Evolutionary conservation across 2,113 vertebrate species (phyloP).

Genomic region (Varanus salvator): DNA sequence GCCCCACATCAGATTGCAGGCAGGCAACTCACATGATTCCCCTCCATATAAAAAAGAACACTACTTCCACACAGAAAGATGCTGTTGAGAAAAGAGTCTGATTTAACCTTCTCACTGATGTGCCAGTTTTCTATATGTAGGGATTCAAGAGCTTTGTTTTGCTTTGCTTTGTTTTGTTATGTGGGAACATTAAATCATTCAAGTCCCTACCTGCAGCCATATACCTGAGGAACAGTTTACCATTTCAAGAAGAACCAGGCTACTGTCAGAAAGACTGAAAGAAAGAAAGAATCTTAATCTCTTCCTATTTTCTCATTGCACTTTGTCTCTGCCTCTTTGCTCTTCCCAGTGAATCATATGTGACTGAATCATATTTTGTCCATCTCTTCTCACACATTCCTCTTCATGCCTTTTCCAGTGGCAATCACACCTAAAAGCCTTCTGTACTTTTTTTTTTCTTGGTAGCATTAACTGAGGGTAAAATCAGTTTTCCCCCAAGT

Average conservation of each 20-base stretch:
- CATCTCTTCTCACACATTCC: slow-evolving; percentile 40
- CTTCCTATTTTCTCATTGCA: slow-evolving; percentile 56
- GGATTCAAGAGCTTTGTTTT: neutral
- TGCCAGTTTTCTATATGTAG: neutral
- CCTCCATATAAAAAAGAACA: neutral
- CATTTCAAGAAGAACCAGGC: neutral
- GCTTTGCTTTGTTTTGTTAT: neutral
- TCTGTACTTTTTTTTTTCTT: slow-evolving; percentile 7
- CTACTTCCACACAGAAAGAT: neutral
- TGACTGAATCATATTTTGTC: slow-evolving; percentile 52
- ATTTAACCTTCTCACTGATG: neutral
- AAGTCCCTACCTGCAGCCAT: neutral
- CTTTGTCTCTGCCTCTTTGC: slow-evolving; percentile 44
- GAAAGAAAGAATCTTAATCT: slow-evolving; percentile 24
- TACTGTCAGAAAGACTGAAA: neutral
- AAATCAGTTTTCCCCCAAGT: slow-evolving; percentile 19
- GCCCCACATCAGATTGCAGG: neutral
- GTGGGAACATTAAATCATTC: neutral
- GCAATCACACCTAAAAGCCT: slow-evolving; percentile 22
- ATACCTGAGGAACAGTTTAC: neutral
- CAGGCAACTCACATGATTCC: neutral
- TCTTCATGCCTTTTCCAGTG: slow-evolving; percentile 22
- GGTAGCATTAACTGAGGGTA: neutral
- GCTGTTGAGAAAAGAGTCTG: neutral
- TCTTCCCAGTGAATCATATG: slow-evolving; percentile 56